Base-by-base conservation (phyloP, 2,797 vertebrate genomes). In the Manis pentadactyla region DNA sequence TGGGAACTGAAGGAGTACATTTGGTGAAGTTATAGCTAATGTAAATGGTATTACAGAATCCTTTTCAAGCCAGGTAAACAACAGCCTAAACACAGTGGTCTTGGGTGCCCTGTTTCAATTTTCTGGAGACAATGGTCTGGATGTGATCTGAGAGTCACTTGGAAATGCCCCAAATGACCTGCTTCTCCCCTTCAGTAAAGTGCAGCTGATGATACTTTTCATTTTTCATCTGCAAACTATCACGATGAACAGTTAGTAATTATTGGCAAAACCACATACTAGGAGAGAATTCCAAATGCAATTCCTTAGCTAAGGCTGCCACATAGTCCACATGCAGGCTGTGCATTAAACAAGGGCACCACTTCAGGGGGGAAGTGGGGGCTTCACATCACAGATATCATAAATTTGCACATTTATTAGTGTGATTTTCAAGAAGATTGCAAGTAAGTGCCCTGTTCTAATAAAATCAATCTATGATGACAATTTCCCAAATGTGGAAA, bases 221-320 rank as follows among this genome's bases (percentile, higher is more conserved):
- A 31, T 34, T 64, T 96, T 79, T 93, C 75, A 74, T 53, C 57
- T 61, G 29, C 27, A 97, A 92, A 84, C 19, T 19, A 74, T 88
- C 49, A 64, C 2, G 27, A 73, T 85, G 79, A 90, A 91, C 6
- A 88, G 14, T 34, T 94, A 71, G 42, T 78, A 82, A 92, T 37
- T 59, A 12, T 1, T 29, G 81, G 46, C 37, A 93, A 97, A 95
- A 68, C 18, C 46, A 82, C 73, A 90, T 29, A 49, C 29, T 59
- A 86, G 11, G 25, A 87, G 49, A 92, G 25, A 74, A 61, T 39
- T 17, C 61, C 82, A 86, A 79, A 85, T 68, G 83, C 15, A 51
- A 49, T 51, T 64, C 57, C 29, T 11, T 37, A 66, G 51, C 34
- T 59, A 63, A 63, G 37, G 29, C 59, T 69, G 39, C 29, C 59